A percentile compares a stretch with the other conserved stretches of the same genome.
Evolutionary conservation across 2,113 vertebrate genomes (phyloP).

Genomic region (Brachypteracias leptosomus): DNA sequence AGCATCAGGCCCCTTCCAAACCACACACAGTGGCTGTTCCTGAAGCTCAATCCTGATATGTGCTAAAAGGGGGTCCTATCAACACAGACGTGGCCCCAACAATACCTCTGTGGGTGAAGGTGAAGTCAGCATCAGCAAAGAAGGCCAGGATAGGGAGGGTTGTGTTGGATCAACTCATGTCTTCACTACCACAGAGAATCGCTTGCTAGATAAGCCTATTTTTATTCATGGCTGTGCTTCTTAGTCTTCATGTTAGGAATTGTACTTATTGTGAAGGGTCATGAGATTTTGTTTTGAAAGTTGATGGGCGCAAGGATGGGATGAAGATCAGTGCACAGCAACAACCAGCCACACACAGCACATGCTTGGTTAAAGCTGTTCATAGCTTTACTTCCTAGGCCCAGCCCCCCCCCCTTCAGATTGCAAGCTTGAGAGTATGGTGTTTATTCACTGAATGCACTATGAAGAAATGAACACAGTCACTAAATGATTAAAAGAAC

Average conservation of each 20-base stretch:
- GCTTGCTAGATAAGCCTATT: background rate
- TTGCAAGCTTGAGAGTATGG: background rate
- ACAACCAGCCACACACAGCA: background rate
- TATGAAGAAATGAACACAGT: background rate
- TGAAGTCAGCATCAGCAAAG: background rate
- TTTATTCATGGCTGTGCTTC: background rate
- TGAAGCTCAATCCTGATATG: background rate
- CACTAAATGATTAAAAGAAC: background rate
- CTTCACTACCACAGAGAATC: background rate
- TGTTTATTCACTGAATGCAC: background rate
- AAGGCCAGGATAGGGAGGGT: background rate
- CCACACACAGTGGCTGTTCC: fast-evolving
- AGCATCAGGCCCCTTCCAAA: background rate
- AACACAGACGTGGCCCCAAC: fast-evolving
- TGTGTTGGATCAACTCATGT: background rate
- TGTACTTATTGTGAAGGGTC: background rate
- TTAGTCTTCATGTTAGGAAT: background rate
- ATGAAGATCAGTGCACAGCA: background rate
- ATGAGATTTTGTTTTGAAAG: background rate
- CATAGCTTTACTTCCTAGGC: background rate
- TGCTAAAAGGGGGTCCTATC: background rate
- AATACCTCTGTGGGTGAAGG: fast-evolving
- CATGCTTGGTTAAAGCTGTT: background rate
- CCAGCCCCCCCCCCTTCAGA: background rate
- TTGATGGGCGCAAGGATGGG: fast-evolving